Evolutionary conservation across 2,888 invertebrate genomes (phyloP).

Genomic region (Tolmerus cingulatus): DNA sequence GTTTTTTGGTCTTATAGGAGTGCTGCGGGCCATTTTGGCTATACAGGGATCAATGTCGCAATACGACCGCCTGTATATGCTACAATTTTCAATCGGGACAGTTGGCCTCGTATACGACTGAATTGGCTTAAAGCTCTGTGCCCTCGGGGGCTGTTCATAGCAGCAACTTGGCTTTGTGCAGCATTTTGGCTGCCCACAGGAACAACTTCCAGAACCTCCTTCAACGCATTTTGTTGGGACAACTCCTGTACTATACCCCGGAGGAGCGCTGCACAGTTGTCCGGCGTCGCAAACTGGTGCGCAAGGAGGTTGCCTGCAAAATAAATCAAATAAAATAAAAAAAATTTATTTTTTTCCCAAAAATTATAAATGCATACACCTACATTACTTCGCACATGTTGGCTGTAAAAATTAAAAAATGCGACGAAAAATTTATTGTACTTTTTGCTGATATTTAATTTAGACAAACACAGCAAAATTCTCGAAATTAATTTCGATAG

Average conservation of each 20-base stretch:
- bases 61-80: conserved; percentile 73
- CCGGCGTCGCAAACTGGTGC: not conserved
- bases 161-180: conserved; percentile 52
- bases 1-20: conserved; percentile 63
- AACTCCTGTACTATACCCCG: not conserved
- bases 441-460: not conserved
- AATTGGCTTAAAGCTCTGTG: conserved; percentile 56
- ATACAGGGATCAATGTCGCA: conserved; percentile 65
- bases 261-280: not conserved
- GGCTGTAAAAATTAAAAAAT: not conserved
- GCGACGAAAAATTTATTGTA: not conserved
- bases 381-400: conserved; percentile 11
- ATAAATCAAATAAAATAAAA: not conserved
- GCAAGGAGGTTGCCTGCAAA: not conserved
- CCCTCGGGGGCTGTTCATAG: conserved; percentile 60
- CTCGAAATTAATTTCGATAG: not conserved
- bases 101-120: conserved; percentile 66
- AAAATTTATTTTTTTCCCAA: no score
- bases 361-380: not conserved
- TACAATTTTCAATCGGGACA: conserved; percentile 68
- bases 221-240: not conserved
- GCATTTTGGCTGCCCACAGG: not conserved
- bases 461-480: not conserved
- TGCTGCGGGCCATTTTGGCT: conserved; percentile 54
- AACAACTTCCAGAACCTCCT: not conserved